A percentile compares a stretch with the other conserved stretches of the same genome.
Conservation (phyloP, 2,888 invertebrate genomes). For the Leistus spinibarbis region DNA sequence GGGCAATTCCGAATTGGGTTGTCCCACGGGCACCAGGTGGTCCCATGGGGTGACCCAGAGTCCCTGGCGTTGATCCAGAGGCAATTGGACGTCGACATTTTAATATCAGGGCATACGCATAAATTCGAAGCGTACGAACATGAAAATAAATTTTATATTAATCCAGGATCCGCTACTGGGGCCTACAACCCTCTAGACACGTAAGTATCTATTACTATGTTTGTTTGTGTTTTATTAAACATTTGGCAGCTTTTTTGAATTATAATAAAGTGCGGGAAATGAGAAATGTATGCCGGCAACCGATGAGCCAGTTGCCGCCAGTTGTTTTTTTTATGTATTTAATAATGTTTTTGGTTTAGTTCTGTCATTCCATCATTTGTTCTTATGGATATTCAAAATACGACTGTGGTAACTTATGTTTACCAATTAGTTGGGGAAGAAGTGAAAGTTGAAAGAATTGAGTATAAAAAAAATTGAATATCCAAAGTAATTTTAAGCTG, state of each 20-base stretch:
- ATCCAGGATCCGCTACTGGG: conserved; percentile 98
- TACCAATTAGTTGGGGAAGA: conserved; percentile 97
- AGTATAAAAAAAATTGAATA: conserved; percentile 86
- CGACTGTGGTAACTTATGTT: conserved; percentile 96
- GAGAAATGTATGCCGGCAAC: too few relatives aligned
- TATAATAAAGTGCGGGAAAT: too few relatives aligned
- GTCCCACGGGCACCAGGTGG: conserved; percentile 97
- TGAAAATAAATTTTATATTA: conserved; percentile 98
- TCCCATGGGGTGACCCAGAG: conserved; percentile 97
- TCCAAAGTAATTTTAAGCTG: conserved; percentile 22
- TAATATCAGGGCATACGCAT: conserved; percentile 98
- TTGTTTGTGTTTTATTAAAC: background rate
- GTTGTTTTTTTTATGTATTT: background rate
- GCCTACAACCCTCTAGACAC: conserved; percentile 93
- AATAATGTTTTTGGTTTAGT: conserved; percentile 62
- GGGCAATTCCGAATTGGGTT: conserved; percentile 98
- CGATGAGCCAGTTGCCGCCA: too few relatives aligned
- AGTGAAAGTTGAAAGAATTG: conserved; percentile 98
- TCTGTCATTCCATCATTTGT: conserved; percentile 95
- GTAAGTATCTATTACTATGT: conserved; percentile 62
- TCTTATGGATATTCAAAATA: conserved; percentile 97
- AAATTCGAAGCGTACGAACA: conserved; percentile 98
- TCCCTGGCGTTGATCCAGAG: conserved; percentile 91
- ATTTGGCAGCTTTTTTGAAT: background rate
- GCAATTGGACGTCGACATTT: conserved; percentile 97